Base-by-base conservation (phyloP, 2,888 invertebrate genomes). In the Rhagonycha fulva region DNA sequence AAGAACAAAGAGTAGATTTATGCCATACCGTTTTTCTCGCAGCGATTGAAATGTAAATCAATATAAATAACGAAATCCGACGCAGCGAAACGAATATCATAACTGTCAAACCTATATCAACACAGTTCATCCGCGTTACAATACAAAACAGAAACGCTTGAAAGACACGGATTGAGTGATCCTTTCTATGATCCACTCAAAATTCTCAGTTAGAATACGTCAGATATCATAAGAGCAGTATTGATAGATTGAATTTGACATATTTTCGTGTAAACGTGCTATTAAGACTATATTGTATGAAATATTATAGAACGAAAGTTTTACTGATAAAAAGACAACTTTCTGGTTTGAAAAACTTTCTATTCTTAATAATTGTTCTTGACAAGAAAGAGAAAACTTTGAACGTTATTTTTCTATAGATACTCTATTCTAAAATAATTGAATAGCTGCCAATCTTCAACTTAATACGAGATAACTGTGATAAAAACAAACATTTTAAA, bases 191-290 rank as follows among this genome's bases (percentile, higher is more conserved):
- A 85, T 85, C 84, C 84, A 84, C 82, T 84, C 80, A 81, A 84
- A 86, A 84, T 85, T 85, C 85, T 76, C 82, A 81, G 83, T 84
- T 84, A 84, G 83, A 83, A 82, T 84, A 84, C 84, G 84, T 85
- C 85, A 84, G 84, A 83, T 81, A 82, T 80, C 82, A 78, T 80
- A 84, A 84, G 74, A 85, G 85, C 84, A 85, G 83, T 85, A 85
- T 86, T 86, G 86, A 86, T 85, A 84, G 85, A 86, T 86, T 83
- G 85, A 83, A 82, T 69, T 74, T 75, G 78, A 77, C 78, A 78
- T 77, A 74, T 70, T 71, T 62, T 75, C 71, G 71, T 71, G 66
- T 47, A 67, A 72, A 70, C 60, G 74, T 75, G 72, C 76, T 79
- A 77, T 79, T 72, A 71, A 70, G 73, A 68, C 61, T 70, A 74